A percentile compares a stretch with the other conserved stretches of the same genome.
Evolutionary conservation across 2,113 vertebrate genomes (phyloP).

Genomic region (Pelmatolapia mariae): DNA sequence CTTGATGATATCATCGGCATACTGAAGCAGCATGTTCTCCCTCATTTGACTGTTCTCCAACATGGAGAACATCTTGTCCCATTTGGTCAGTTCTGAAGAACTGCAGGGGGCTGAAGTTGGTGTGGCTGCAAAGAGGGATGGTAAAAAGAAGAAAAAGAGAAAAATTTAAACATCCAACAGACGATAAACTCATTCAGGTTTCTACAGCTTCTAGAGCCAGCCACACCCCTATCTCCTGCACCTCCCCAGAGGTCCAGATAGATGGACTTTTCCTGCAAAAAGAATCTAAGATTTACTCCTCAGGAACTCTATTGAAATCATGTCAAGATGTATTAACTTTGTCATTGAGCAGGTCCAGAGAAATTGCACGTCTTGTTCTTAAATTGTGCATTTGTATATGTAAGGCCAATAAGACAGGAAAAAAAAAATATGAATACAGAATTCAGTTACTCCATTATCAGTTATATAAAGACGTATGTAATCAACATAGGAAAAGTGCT

Average conservation of each 20-base stretch:
- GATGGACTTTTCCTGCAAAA: background rate
- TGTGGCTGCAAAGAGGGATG: conserved; percentile 24
- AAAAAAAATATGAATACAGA: background rate
- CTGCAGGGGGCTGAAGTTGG: conserved; percentile 68
- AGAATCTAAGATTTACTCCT: background rate
- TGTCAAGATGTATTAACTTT: background rate
- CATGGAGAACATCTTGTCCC: conserved; percentile 97
- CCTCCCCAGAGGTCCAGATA: background rate
- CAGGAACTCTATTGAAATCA: background rate
- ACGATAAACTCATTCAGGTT: background rate
- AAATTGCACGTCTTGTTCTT: background rate
- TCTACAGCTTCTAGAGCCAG: background rate
- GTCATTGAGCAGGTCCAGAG: background rate
- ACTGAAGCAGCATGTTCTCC: conserved; percentile 89
- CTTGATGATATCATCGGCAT: conserved; percentile 76
- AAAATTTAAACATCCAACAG: background rate
- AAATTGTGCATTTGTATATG: background rate
- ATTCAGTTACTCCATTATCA: background rate
- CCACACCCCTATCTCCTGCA: background rate
- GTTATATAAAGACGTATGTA: background rate
- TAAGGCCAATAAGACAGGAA: background rate
- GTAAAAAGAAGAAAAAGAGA: background rate
- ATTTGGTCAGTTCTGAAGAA: conserved; percentile 75
- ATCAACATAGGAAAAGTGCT: background rate
- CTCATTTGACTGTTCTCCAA: conserved; percentile 97